Percentiles rank a stretch among this genome's conserved stretches.
These are phyloP conservation scores for Dioctria linearis DNA, from an alignment of 2,888 invertebrate genomes.

Conservation along the genomic window DNA sequence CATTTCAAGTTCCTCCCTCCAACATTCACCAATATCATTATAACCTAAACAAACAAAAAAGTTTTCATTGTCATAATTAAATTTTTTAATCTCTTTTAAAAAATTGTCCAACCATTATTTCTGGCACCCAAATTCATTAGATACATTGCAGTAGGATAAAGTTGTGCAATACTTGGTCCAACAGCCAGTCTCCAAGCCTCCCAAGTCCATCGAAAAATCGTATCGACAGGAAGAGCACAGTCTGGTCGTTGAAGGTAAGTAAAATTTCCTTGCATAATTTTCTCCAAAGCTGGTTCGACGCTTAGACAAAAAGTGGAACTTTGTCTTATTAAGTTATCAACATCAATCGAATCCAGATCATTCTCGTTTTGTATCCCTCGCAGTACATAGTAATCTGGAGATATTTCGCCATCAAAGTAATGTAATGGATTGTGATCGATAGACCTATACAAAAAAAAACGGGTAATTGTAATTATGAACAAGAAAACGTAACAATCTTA, in stretches of 20 bases:
- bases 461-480: neutral
- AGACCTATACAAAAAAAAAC: constrained; percentile 28
- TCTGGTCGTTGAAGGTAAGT: constrained; percentile 58
- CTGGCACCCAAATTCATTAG: constrained; percentile 77
- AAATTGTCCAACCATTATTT: constrained; percentile 74
- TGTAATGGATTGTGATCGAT: constrained; percentile 58
- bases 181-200: constrained; percentile 77
- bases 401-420: constrained; percentile 59
- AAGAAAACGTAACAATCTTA: neutral
- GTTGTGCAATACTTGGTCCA: constrained; percentile 73
- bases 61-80: constrained; percentile 29
- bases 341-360: constrained; percentile 34
- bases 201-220: constrained; percentile 77
- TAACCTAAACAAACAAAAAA: constrained; percentile 73
- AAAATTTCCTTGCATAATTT: constrained; percentile 73
- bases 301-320: constrained; percentile 72
- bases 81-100: neutral
- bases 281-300: constrained; percentile 77
- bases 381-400: constrained; percentile 60
- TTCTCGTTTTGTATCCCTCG: constrained; percentile 54
- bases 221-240: constrained; percentile 64
- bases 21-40: constrained; percentile 75
- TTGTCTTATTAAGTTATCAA: constrained; percentile 57
- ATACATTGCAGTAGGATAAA: constrained; percentile 73
- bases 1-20: constrained; percentile 79